Evolutionary conservation across 2,888 invertebrate species (phyloP).

Genomic region (Drosophila cognata): DNA sequence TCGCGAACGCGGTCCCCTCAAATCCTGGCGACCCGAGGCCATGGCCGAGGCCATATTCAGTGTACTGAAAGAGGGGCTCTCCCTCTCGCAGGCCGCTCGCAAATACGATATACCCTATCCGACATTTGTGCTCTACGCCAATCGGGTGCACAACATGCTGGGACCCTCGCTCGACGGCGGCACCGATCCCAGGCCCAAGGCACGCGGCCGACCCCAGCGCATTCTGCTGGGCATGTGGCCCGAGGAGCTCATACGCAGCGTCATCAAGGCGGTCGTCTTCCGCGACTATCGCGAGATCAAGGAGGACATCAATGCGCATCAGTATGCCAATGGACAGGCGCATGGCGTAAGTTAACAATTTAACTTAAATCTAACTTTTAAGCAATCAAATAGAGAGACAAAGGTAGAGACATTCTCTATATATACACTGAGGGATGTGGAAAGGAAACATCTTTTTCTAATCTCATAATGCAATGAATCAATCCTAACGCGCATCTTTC

Average conservation of each 20-base stretch:
- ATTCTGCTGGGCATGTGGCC: constrained; percentile 97
- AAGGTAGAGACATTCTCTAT: not conserved
- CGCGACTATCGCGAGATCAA: constrained; percentile 94
- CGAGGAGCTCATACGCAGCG: constrained; percentile 96
- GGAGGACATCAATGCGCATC: constrained; percentile 87
- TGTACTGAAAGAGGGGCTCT: constrained; percentile 94
- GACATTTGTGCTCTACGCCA: constrained; percentile 96
- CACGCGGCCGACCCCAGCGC: constrained; percentile 95
- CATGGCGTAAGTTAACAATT: constrained; percentile 65
- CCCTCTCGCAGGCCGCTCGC: constrained; percentile 94
- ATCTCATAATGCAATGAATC: not conserved
- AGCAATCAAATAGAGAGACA: rapidly evolving
- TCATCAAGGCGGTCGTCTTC: constrained; percentile 96
- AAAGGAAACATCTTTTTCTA: not conserved
- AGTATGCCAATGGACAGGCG: constrained; percentile 84
- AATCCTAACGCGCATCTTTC: constrained; percentile 14
- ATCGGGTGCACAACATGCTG: constrained; percentile 96
- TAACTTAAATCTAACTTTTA: not conserved
- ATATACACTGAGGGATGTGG: not conserved
- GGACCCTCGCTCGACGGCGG: constrained; percentile 96
- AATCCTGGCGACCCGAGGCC: constrained; percentile 97
- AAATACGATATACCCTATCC: constrained; percentile 98
- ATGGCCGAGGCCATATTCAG: constrained; percentile 98
- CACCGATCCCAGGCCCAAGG: constrained; percentile 95
- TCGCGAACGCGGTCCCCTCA: constrained; percentile 95